Evolutionary conservation across 2,888 invertebrate genomes (phyloP), one percentile per base, ranked within the genome.

Genomic region (Perdita meconis): DNA sequence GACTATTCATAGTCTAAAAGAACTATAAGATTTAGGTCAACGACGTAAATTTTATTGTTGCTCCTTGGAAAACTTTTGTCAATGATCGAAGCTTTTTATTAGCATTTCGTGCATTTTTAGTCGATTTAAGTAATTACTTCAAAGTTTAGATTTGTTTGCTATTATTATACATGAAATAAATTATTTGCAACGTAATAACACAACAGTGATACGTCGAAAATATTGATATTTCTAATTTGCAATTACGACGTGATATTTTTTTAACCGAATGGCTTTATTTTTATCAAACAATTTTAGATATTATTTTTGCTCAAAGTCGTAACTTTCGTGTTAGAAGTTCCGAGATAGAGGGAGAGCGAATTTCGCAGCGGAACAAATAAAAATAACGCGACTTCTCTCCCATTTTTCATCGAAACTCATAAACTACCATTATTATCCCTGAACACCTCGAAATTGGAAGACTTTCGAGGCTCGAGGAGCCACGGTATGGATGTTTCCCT

Each of bases 341-440:
- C 1, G 10, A 16, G 22, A 47, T 16, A 10, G 19, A 22, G 22
- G 47, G 47, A 44, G 19, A 44, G 19, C 44, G 44, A 6, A 44
- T 47, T 47, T 47, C 47, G 47, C 44, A 19, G 6, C 19, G 47
- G 22, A 19, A 22, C 19, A 47, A 47, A 47, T 47, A 47, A 47
- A 47, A 47, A 47, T 22, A 36, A 56, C 13, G 12, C 1, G 12
- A 16, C 12, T 16, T n/a, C 19, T 8, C 6, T 38, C 38, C 22
- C 24, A 13, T 56, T 56, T 22, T 22, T 56, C 13, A 13, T 47
- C 10, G 19, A 19, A 47, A 19, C 47, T 47, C 47, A 47, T 47
- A 47, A 47, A 47, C 19, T 19, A 47, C 22, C 19, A 47, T 47
- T 47, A 47, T 22, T 10, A 47, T 47, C 47, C 47, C 10, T 19